These are phyloP conservation scores for Pseudomyrmex cubaensis DNA, from an alignment of 1,140 invertebrate genomes.

Conservation along the genomic window DNA sequence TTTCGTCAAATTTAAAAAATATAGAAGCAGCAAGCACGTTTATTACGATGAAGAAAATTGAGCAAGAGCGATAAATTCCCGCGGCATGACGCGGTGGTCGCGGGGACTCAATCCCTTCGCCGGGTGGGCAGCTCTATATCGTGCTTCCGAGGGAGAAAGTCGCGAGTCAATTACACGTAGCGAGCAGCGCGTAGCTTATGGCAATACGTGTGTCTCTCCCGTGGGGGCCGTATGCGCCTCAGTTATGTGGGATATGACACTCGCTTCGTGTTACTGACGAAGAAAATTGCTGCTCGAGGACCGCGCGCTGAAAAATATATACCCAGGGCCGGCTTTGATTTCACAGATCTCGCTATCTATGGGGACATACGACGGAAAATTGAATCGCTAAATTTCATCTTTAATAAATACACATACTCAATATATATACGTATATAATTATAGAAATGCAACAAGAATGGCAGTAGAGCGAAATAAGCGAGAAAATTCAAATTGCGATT, in stretches of 20 bases:
- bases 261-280: constrained; percentile 35
- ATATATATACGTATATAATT: too few species aligned
- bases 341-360: neutral
- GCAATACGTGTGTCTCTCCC: constrained; percentile 27
- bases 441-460: neutral
- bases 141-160: constrained; percentile 68
- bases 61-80: constrained; percentile 45
- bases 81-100: constrained; percentile 21
- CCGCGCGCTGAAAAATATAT: neutral
- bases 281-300: neutral
- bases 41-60: neutral
- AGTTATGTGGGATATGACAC: constrained; percentile 63
- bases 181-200: constrained; percentile 47
- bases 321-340: neutral
- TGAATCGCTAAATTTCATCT: neutral
- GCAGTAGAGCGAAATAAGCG: neutral
- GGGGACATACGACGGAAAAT: neutral
- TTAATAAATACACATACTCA: too few species aligned
- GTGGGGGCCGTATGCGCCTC: constrained; percentile 12
- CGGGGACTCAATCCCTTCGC: constrained; percentile 5
- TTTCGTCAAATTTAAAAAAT: neutral
- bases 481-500: constrained; percentile 13
- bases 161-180: constrained; percentile 65
- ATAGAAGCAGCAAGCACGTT: neutral
- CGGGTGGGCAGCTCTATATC: constrained; percentile 54